Evolutionary conservation across 2,888 invertebrate species (phyloP).

Genomic region (Microchrysa polita): DNA sequence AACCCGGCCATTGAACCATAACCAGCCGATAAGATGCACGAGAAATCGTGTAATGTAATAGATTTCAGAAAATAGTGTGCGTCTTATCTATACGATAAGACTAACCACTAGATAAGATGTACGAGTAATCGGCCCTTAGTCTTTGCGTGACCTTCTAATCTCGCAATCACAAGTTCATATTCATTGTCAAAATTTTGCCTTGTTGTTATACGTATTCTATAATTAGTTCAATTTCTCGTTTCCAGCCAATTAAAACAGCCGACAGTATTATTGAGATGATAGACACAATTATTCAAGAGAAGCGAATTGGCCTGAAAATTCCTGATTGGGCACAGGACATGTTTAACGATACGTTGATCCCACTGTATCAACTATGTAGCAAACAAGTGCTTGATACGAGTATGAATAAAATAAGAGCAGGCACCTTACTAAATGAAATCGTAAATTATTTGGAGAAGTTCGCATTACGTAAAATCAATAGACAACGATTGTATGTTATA

Average conservation of each 20-base stretch:
- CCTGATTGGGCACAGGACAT: background rate
- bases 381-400: background rate
- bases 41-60: too few relatives aligned
- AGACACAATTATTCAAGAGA: conserved; percentile 1
- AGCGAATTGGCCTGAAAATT: background rate
- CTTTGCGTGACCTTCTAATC: too few relatives aligned
- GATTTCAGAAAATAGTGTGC: too few relatives aligned
- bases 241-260: background rate
- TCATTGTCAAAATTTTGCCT: too few relatives aligned
- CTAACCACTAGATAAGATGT: too few relatives aligned
- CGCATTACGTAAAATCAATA: background rate
- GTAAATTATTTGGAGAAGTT: background rate
- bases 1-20: too few relatives aligned
- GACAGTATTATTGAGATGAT: background rate
- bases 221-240: too few relatives aligned
- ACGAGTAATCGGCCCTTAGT: too few relatives aligned
- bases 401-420: background rate
- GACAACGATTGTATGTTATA: background rate
- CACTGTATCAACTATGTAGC: background rate
- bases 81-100: too few relatives aligned
- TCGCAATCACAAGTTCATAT: too few relatives aligned
- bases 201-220: too few relatives aligned
- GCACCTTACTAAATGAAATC: conserved; percentile 6
- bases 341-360: conserved; percentile 7
- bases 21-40: too few relatives aligned